A percentile compares a stretch with the other conserved stretches of the same genome.
phyloP scores from a whole-genome alignment of 2,888 invertebrate genomes.

The Metalampra italica region DNA sequence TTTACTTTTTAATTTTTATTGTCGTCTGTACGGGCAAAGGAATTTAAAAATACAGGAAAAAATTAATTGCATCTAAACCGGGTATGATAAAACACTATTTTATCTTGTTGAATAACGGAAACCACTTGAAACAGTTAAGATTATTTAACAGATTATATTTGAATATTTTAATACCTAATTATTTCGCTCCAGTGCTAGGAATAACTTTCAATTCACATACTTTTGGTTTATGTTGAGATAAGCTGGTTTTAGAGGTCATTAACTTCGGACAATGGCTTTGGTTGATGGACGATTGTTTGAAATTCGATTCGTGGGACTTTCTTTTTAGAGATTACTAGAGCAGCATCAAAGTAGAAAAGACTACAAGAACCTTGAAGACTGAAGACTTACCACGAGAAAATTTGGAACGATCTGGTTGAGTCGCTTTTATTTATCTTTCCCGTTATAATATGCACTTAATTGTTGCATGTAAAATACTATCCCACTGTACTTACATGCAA shows the following conservation, averaged over 20 bases:
- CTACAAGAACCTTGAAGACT: too few species aligned
- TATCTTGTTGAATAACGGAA: not conserved
- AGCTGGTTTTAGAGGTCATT: slow-evolving; percentile 41
- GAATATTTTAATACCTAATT: not conserved
- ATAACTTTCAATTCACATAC: slow-evolving; percentile 24
- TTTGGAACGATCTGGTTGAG: too few species aligned
- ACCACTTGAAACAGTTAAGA: not conserved
- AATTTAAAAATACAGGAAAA: too few species aligned
- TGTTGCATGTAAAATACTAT: too few species aligned
- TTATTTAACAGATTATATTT: not conserved
- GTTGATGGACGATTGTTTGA: slow-evolving; percentile 7
- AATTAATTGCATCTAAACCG: too few species aligned
- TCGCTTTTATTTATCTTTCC: too few species aligned
- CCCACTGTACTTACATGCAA: too few species aligned
- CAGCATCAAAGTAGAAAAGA: too few species aligned
- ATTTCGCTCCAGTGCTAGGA: not conserved
- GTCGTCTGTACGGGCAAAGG: not conserved
- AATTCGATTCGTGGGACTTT: not conserved
- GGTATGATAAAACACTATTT: too few species aligned
- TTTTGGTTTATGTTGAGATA: slow-evolving; percentile 33
- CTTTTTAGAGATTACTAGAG: not conserved
- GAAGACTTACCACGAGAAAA: too few species aligned
- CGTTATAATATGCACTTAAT: too few species aligned
- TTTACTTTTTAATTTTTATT: slow-evolving; percentile 3
- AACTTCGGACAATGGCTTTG: slow-evolving; percentile 24